Evolutionary conservation across 2,797 vertebrate genomes (phyloP), one percentile per base, ranked within the genome.

Genomic region (Cyprinodon diabolis): DNA sequence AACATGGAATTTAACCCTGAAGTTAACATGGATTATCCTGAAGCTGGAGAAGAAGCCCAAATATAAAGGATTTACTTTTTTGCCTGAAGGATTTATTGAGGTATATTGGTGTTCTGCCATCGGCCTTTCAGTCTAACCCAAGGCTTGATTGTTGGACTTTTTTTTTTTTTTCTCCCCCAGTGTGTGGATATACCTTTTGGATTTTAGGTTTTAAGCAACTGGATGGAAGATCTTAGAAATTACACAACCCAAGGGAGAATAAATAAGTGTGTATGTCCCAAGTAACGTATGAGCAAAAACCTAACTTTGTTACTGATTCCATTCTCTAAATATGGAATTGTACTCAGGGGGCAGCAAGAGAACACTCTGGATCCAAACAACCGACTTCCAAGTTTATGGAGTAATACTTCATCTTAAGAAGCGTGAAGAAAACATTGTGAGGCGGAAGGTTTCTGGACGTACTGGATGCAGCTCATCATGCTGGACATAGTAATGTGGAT

Each of bases 11-110:
- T 76, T 92, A 91, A 91, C 81, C 67, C 77, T 81, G 47, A 78
- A 72, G 91, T 87, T 83, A 56, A 78, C 82, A 74, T 84, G 81
- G 94, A 93, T 90, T 93, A 71, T 68, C 78, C 78, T 79, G 80
- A 87, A 87, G 78, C 82, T 93, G 95, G 95, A 93, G 93, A 84
- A 93, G 94, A 92, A 82, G 90, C 60, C 72, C 63, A 55, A 48
- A 79, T 63, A 77, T 78, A 74, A 86, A 87, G 95, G 95, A 95
- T 93, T 84, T 84, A 81, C 63, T 72, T 86, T 30, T 89, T 72
- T 78, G 74, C 79, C 75, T 78, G 68, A 88, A 82, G 82, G 86
- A 77, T 82, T 47, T 58, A 67, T 78, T 77, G 62, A 84, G 81
- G 52, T 87, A 52, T 75, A 49, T 81, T 57, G 67, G 74, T 76